Evolutionary conservation across 2,113 vertebrate species (phyloP), one percentile per base, ranked within the genome.

Genomic region (Phoenicopterus ruber): DNA sequence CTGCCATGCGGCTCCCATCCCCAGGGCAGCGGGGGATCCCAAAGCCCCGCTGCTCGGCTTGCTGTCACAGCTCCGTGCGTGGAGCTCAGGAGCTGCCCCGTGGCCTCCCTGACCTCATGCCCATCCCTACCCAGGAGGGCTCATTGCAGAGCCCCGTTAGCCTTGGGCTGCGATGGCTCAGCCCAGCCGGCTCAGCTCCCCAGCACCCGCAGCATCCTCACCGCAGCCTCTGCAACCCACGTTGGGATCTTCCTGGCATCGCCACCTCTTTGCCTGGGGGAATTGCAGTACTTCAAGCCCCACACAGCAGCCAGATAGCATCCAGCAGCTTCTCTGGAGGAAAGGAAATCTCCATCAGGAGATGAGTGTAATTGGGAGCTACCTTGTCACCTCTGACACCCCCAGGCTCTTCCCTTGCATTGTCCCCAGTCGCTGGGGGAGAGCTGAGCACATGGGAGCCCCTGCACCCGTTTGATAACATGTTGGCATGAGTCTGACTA

Each of bases 51-150:
- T 2, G 4, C 31, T 76, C 57, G 40, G 62, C 24, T 49, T 58
- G 49, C 55, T 70, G 31, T 66, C 70, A 34, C 34, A 2, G 0
- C 38, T 93, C 52, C 0, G 0, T 9, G 20, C 4, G 5, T 52
- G 62, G 57, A 90, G 57, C 24, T 67, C 0, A 0, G 25, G 57
- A 84, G 40, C 50, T 93, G 65, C 11, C 46, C 25, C 7, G 1
- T 14, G 26, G 65, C 29, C 19, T 71, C 38, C 52, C 38, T 90
- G 85, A 16, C 69, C 55, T 70, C 79, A 25, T 10, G 10, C 8
- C 47, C 17, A 4, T 82, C 38, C 49, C 31, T 47, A 55, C 54
- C 38, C 28, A 55, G 46, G 24, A 59, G 34, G 34, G 49, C 11
- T 74, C 2, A 0, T 2, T 22, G 46, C 2, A 66, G 57, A 88